Evolutionary conservation across 2,888 invertebrate genomes (phyloP), one percentile per base, ranked within the genome.

Genomic region (Eumerus sabulonum): DNA sequence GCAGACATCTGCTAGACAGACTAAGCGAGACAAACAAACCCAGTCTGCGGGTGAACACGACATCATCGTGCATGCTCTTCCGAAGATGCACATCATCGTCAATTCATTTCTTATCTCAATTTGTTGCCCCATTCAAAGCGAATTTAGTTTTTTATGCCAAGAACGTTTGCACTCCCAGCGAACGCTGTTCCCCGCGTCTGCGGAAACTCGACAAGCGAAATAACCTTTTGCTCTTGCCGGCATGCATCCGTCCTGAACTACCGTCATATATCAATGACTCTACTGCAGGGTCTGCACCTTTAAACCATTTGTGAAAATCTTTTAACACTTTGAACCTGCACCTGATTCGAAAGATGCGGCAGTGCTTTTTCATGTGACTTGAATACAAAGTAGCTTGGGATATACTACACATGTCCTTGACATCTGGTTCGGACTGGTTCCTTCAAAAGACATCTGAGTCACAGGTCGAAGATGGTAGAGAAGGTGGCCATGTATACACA

Each of bases 61-160:
- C 64, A 53, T 27, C 54, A 27, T 27, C 27, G 27, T 27, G 27
- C 12, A 38, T 16, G 13, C 48, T 16, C 27, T 27, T 12, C 1
- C 13, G 35, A 36, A 48, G 56, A 72, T 56, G 57, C 67, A 74
- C 74, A 79, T 79, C 74, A 83, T 60, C 82, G 82, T 82, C 83
- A 83, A 82, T 83, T 83, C 83, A 77, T 82, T 84, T 83, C 82
- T 82, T 82, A 82, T 83, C 82, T 82, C 84, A 84, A 84, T 84
- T 84, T 84, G 83, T 82, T 83, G 76, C 82, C 81, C 83, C 79
- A 83, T 84, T 84, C 83, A 84, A 82, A 81, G 81, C 77, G 76
- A 84, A 83, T 84, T 84, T 83, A 81, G 76, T 57, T 68, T 63
- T n/a, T 74, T 74, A 64, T 60, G 68, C 79, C 56, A 40, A 74